Base-by-base conservation (phyloP, 2,888 invertebrate genomes). In the Aspidiotus rigidus region DNA sequence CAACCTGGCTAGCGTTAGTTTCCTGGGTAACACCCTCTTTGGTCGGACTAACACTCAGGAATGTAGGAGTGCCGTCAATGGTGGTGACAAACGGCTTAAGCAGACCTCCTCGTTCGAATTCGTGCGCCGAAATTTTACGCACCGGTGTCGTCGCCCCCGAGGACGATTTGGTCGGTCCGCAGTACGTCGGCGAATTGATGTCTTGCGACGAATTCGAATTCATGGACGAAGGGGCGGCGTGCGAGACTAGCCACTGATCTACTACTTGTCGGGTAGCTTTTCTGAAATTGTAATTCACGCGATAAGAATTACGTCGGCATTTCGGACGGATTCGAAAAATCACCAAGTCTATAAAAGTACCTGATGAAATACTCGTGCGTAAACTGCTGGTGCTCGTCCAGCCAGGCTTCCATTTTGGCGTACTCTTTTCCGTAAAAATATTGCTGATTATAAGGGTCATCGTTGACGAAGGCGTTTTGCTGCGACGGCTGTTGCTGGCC, bases 341-440 rank as follows among this genome's bases (percentile, higher is more conserved):
- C 28, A 7, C 13, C 2, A 13, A 17, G 2, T n/a, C 13, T 40
- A 28, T 7, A 17, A 15, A 17, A 79, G 79, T 77, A 90, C 92
- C 93, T 89, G 79, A 93, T 83, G 79, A 95, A 94, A 80, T 95
- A 96, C 80, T 95, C 93, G 79, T 93, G 90, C 74, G 92, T 90
- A 79, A 95, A 96, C 79, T 93, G 93, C 75, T 91, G 93, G 82
- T 96, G 94, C 79, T 94, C 94, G 80, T 96, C 95, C 74, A 96
- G 85, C 95, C 95, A 96, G 75, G 92, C 87, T 81, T 95, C 94
- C 82, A 94, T 92, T 74, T 88, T 86, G 71, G 91, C 88, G 79
- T 89, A 90, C 79, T 92, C 91, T 73, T 89, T 86, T 80, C 91
- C 90, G 79, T 91, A 91, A 78, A 83, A 81, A 69, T 74, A 72